A percentile compares a stretch with the other conserved stretches of the same genome.
phyloP scores from a whole-genome alignment of 2,113 vertebrate genomes.

The Mus spicilegus region DNA sequence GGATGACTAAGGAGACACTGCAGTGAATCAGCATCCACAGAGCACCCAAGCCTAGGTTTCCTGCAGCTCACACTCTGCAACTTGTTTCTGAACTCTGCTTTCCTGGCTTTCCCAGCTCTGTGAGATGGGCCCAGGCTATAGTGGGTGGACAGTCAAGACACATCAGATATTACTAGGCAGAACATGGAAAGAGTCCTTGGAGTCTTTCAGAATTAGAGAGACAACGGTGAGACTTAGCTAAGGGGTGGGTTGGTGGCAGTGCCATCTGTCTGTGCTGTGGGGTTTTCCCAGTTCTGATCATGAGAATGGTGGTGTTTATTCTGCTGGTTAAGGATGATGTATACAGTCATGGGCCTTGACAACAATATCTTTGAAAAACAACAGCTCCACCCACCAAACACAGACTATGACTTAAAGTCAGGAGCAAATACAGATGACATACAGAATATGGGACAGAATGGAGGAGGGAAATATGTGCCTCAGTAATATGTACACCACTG shows the following conservation, averaged over 20 bases:
- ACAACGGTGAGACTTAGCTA: neutral
- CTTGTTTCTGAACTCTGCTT: neutral
- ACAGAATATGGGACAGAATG: neutral
- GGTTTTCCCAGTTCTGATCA: neutral
- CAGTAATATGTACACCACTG: neutral
- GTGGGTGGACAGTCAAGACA: neutral
- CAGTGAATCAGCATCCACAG: neutral
- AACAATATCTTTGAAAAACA: neutral
- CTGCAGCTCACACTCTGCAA: neutral
- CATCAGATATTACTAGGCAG: neutral
- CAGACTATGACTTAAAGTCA: neutral
- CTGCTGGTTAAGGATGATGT: neutral
- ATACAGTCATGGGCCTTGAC: neutral
- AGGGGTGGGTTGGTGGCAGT: neutral
- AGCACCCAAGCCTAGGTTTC: neutral
- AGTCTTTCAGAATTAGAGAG: constrained; percentile 1
- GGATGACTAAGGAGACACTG: neutral
- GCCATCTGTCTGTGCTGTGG: neutral
- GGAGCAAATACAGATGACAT: neutral
- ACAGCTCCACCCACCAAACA: neutral
- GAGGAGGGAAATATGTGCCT: neutral
- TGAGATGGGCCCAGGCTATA: neutral
- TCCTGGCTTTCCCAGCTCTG: neutral
- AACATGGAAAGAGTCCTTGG: neutral
- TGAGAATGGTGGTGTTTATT: neutral